Base-by-base conservation (phyloP, 2,113 vertebrate genomes). In the Phycodurus eques region DNA sequence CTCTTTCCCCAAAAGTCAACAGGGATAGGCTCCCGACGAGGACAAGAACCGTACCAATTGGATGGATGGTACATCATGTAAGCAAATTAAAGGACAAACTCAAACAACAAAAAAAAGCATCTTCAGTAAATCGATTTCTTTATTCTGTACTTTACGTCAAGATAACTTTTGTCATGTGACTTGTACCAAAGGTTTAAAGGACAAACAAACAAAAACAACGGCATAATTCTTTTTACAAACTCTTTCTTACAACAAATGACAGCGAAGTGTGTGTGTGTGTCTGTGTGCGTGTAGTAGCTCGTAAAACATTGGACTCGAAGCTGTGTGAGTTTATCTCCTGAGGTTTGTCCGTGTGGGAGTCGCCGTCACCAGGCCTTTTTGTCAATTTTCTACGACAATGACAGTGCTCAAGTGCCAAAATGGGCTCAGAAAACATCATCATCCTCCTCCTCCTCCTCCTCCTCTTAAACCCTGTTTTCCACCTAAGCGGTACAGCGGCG, bases 111-210 rank as follows among this genome's bases (percentile, higher is more conserved):
- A 49, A 31, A 9, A 14, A n/a, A 43, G 12, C 10, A 42, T 47
- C 15, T 75, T 70, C 81, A 83, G 80, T 80, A 71, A 79, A 47
- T 85, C 70, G 78, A 76, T 85, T 85, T 82, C 72, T 92, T 92
- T 91, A 90, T 92, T 91, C 87, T 73, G 78, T 85, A 90, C 85
- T 89, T 90, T 83, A 87, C 90, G 85, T 85, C 84, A 88, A 89
- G 84, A 89, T 87, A 88, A 82, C 85, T 83, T 83, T 88, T 88
- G 85, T 82, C 78, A 85, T 86, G 81, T 79, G 87, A 91, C 76
- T 87, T 84, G 85, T 83, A 88, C 88, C 88, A 87, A 85, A 89
- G 78, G 70, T 88, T 85, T 44, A 68, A 88, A 85, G 80, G 70
- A 85, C 63, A 44, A 62, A 42, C 35, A 27, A 44, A 65, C 22